Base-by-base conservation (phyloP, 2,888 invertebrate genomes). In the Stramonita haemastoma region DNA sequence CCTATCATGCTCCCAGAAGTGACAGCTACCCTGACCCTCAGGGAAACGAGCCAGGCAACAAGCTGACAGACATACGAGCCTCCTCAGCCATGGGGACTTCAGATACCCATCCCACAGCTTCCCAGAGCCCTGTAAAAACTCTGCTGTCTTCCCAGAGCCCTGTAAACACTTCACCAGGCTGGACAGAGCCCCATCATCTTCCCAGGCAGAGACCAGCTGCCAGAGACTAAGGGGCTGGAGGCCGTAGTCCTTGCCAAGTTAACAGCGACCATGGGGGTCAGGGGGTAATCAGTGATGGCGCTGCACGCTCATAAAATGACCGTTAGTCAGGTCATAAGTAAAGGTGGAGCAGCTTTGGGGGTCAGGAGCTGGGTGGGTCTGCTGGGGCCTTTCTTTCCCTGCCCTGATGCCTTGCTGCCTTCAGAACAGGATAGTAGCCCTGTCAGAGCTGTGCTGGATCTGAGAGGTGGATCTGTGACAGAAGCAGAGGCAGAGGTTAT, bases 241-340 rank as follows among this genome's bases (percentile, higher is more conserved):
- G 66, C 73, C 73, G 70, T 73, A 46, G 34, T 36, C 87, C 73
- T 87, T 36, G 87, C 87, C 26, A 66, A 73, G 73, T 70, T 70
- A 73, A 73, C 73, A 73, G 36, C 70, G 46, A 29, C 73, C 87
- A 29, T 29, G 87, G 73, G 86, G 87, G 70, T 73, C 46, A 60
- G 73, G n/a, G n/a, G 73, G 73, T 87, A 87, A 87, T 87, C 87
- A 73, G 13, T 2, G 73, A 73, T 73, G 87, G 73, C 87, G 87
- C 73, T 73, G 73, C 34, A 36, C 87, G 73, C 73, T n/a, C 73
- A 87, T 87, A 87, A 87, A 87, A 73, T 17, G 73, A n/a, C 73
- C 87, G 87, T 87, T 87, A 70, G 73, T 46, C 70, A 87, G 73
- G 87, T 87, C 87, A 73, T 87, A 73, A 87, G n/a, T 46, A 56